These are phyloP conservation scores for Gymnocephalus cernua DNA, from an alignment of 2,113 vertebrate species.

Conservation along the genomic window DNA sequence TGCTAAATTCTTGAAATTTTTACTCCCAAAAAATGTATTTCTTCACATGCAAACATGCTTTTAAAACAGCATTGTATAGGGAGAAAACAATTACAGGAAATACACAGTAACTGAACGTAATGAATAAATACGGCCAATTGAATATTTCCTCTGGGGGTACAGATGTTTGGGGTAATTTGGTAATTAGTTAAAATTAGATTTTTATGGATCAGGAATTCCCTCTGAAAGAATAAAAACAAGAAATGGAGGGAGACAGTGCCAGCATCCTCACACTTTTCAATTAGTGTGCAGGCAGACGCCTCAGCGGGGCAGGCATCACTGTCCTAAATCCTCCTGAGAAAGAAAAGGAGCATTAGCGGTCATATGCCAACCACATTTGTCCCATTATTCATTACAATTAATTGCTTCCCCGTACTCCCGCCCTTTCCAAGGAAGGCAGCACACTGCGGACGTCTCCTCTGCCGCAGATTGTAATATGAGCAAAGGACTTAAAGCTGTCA, in stretches of 20 bases:
- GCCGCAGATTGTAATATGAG: slow-evolving; percentile 91
- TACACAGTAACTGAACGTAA: background rate
- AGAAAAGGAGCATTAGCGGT: slow-evolving; percentile 88
- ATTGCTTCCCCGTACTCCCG: slow-evolving; percentile 88
- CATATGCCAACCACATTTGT: slow-evolving; percentile 94
- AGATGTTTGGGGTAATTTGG: background rate
- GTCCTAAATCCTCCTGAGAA: slow-evolving; percentile 88
- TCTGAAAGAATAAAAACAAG: background rate
- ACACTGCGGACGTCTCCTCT: slow-evolving; percentile 87
- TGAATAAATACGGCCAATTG: too few species aligned
- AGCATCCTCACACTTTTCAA: slow-evolving; percentile 78
- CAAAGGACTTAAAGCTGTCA: slow-evolving; percentile 94
- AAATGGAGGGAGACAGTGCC: background rate
- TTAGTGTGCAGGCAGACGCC: slow-evolving; percentile 81
- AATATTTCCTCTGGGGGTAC: too few species aligned
- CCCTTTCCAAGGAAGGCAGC: slow-evolving; percentile 62
- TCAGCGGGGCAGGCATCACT: slow-evolving; percentile 43
- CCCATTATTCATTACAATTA: slow-evolving; percentile 96
- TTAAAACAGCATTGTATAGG: background rate
- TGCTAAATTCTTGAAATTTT: background rate
- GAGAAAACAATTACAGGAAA: background rate
- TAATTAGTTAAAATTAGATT: background rate
- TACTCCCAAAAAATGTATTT: too few species aligned
- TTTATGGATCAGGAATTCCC: background rate
- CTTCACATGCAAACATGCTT: too few species aligned